Percentiles rank a stretch among this genome's conserved stretches.
Conservation (phyloP, 2,113 vertebrate species). For the Echinops telfairi region DNA sequence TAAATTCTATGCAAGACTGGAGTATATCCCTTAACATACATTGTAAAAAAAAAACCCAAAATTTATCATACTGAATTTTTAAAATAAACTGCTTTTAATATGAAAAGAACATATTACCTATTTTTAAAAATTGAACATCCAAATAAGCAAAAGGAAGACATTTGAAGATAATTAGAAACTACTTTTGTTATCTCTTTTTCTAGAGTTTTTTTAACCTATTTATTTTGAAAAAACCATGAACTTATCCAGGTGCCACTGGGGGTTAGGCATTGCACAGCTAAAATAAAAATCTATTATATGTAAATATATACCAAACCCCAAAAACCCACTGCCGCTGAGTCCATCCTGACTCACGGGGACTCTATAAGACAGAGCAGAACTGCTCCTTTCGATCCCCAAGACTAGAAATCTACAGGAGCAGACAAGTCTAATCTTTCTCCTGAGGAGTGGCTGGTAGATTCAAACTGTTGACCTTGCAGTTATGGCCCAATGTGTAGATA, state of each 20-base stretch:
- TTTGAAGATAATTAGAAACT: neutral
- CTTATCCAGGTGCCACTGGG: too few species aligned
- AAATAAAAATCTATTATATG: too few species aligned
- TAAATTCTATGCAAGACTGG: conserved; percentile 11
- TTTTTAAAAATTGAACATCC: neutral
- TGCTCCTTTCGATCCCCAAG: too few species aligned
- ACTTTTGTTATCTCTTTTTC: conserved; percentile 2
- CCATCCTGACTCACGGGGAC: too few species aligned
- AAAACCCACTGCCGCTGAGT: neutral
- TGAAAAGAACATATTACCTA: neutral
- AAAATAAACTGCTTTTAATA: neutral
- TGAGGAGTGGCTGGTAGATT: too few species aligned
- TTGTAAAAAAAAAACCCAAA: neutral
- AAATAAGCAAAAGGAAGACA: conserved; percentile 35
- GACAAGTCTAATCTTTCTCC: too few species aligned
- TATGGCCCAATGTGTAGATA: too few species aligned
- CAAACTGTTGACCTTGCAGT: too few species aligned
- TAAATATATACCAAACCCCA: too few species aligned
- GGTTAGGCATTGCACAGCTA: too few species aligned
- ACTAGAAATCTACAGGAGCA: too few species aligned
- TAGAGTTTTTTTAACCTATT: neutral
- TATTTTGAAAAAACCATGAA: neutral
- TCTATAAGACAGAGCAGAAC: too few species aligned
- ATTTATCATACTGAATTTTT: neutral
- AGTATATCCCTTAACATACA: neutral